Evolutionary conservation across 1,140 invertebrate species (phyloP).

Genomic region (Drosophila micromelanica): DNA sequence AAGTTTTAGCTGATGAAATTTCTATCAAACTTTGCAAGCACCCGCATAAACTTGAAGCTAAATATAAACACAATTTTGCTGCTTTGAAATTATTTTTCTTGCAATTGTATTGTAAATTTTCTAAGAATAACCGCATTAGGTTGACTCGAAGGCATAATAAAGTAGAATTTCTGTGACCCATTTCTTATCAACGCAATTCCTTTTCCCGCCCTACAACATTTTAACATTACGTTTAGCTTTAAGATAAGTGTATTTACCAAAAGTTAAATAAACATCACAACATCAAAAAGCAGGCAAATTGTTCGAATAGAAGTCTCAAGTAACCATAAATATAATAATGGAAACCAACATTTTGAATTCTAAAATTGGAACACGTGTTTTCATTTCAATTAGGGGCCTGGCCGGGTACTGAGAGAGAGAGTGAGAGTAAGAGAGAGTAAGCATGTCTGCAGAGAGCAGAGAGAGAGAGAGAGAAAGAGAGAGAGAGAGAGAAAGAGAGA

Average conservation of each 20-base stretch:
- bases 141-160: not conserved
- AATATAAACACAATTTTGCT: constrained; percentile 51
- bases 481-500: not conserved
- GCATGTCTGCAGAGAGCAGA: not conserved
- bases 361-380: constrained; percentile 61
- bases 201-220: not conserved
- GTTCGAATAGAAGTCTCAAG: not conserved
- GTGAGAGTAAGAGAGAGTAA: constrained; percentile 1
- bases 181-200: constrained; percentile 4
- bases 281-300: no score
- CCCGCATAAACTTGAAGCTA: constrained; percentile 46
- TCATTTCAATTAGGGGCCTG: constrained; percentile 46
- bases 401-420: constrained; percentile 27
- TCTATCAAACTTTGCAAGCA: constrained; percentile 34
- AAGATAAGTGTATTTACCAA: not conserved
- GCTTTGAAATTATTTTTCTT: not conserved
- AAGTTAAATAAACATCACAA: not conserved
- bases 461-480: constrained; percentile 7
- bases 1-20: constrained; percentile 64
- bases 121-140: constrained; percentile 22
- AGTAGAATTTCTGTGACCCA: not conserved
- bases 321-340: not conserved
- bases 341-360: not conserved
- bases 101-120: not conserved
- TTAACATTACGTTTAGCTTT: not conserved